Base-by-base conservation (phyloP, 2,888 invertebrate species). In the Noctua janthe region DNA sequence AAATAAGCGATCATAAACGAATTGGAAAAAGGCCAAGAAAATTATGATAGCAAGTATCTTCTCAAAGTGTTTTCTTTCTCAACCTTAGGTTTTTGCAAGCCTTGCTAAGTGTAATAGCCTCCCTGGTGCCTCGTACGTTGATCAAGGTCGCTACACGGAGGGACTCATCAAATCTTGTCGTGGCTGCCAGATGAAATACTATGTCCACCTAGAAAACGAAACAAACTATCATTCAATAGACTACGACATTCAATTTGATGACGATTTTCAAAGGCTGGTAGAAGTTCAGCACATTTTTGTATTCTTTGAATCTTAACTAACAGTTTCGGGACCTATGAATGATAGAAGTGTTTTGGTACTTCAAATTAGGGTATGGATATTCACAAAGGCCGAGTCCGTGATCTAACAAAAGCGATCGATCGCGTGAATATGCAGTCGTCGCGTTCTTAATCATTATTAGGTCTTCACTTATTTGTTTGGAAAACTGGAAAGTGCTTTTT, bases 181-280 rank as follows among this genome's bases (percentile, higher is more conserved):
- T 80, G 23, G 84, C 82, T 1, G 84, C 82, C 56, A 82, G 17
- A 67, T 82, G 82, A 8, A 84, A 80, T 35, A 82, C 23, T 29
- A 80, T 23, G 13, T 71, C 47, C 2, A 82, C 82, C 82, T 82
- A 51, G 1, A n/a, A 17, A 70, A 47, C 20, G 2, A 8, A 6
- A 49, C 4, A 10, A 29, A 17, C 0, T 49, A 11, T 13, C 29
- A 47, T 73, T 71, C 10, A 35, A 17, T n/a, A 5, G 71, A 47
- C 5, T 10, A 71, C 23, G 15, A 15, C 47, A 20, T 39, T 64
- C 20, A 35, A 64, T 64, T 10, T 64, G 10, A 4, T 20, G 35
- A 8, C 4, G 10, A 64, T 35, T 4, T 64, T 11, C 35, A 6
- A n/a, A 49, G 23, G 2, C n/a, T 35, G 35, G 35, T 23, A 15